Base-by-base conservation (phyloP, 2,888 invertebrate genomes). In the Melieria picta region DNA sequence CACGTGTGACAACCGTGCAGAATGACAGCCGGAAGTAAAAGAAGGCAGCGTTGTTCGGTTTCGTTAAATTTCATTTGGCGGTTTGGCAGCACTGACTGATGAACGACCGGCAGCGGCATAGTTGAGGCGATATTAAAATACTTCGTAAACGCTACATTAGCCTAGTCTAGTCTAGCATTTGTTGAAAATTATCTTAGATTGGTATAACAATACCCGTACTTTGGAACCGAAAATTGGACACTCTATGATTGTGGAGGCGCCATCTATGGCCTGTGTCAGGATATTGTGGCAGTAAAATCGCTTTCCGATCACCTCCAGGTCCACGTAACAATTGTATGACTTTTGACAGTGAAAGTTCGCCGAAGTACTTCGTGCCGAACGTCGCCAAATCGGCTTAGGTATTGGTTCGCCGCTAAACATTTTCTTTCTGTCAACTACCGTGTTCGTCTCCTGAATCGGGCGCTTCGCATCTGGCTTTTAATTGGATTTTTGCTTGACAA, bases 21-120 rank as follows among this genome's bases (percentile, higher is more conserved):
- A 75, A 69, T 80, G 81, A 79, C 79, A 78, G 81, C 76, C 79
- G 82, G 83, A 80, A 81, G 76, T 76, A 78, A 81, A 85, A 83
- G 84, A 84, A 83, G 77, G 77, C 78, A 3, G 9, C 30, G 9
- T 58, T 45, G 68, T 57, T 45, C 5, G 56, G 2, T 71, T 60
- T 71, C 61, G 58, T 9, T 48, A 47, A 58, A 50, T n/a, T 45
- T 64, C 10, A n/a, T 9, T 47, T 30, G 58, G 45, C 61, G n/a
- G 5, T 7, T 50, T 52, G 60, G 50, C 45, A 60, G 60, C 58
- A 50, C 66, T 46, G 7, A 16, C 7, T 4, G 9, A 16, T 16
- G 13, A 30, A 56, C 56, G 45, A 47, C 13, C n/a, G 76, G 78
- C 76, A 77, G 30, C 78, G 77, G 77, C 77, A 77, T 78, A 78